Percentiles rank a stretch among this genome's conserved stretches.
Evolutionary conservation across 2,888 invertebrate genomes (phyloP).

Genomic region (Cephus runcator): DNA sequence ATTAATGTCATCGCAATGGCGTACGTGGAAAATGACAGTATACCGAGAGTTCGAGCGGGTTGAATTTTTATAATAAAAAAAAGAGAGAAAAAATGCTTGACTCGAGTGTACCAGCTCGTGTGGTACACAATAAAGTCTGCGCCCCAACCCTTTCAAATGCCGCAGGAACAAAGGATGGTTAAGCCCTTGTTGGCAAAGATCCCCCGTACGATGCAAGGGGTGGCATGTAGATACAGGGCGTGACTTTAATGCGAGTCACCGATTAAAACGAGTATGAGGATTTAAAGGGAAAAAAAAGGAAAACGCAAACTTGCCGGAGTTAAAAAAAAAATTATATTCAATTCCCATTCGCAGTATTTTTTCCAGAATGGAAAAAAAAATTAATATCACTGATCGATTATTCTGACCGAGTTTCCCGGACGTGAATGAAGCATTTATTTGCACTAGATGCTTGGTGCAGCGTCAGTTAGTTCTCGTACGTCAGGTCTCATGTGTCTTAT

Average conservation of each 20-base stretch:
- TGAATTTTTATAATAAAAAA: neutral
- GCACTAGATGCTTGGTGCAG: neutral
- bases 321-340: neutral
- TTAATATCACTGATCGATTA: neutral
- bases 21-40: neutral
- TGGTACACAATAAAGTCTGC: constrained; percentile 58
- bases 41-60: neutral
- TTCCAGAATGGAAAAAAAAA: neutral
- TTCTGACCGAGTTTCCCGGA: neutral
- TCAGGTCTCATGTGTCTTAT: neutral
- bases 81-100: constrained; percentile 39
- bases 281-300: neutral
- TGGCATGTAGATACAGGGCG: neutral
- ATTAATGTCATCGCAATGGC: neutral
- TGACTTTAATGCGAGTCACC: neutral
- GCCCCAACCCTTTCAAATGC: constrained; percentile 47
- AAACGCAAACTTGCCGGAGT: neutral
- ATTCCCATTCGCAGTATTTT: neutral
- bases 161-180: constrained; percentile 53
- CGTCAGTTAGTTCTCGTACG: neutral
- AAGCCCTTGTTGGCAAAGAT: constrained; percentile 55
- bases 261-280: neutral
- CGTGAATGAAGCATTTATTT: neutral
- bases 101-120: constrained; percentile 44
- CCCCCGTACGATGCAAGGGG: constrained; percentile 33